phyloP scores from a whole-genome alignment of 92 coral and sea anemone species.

The Umimayanthus kanabou region DNA sequence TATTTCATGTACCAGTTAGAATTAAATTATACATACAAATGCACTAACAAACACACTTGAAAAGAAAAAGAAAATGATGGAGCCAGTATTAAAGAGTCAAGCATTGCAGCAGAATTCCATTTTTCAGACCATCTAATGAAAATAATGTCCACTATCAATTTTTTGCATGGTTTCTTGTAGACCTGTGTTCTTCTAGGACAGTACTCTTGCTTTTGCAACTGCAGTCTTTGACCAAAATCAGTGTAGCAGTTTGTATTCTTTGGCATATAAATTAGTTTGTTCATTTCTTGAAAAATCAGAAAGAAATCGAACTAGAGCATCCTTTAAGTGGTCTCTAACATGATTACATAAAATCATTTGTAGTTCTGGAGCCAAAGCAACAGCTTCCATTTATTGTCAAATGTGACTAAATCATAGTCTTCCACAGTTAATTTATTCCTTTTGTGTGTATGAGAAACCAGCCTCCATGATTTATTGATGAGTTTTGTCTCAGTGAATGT shows the following conservation, averaged over 20 bases:
- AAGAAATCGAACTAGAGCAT: background rate
- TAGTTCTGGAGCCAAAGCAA: conserved; percentile 1
- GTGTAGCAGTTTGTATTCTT: background rate
- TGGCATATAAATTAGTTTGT: background rate
- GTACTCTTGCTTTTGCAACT: too few species aligned
- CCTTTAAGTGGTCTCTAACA: background rate
- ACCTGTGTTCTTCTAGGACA: background rate
- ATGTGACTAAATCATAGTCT: background rate
- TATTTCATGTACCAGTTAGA: background rate
- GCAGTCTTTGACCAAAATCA: background rate
- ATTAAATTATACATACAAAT: too few species aligned
- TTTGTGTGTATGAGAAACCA: conserved; percentile 12
- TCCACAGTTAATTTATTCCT: conserved; percentile 31
- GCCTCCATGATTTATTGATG: conserved; percentile 65
- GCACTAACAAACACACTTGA: background rate
- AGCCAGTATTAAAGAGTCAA: background rate
- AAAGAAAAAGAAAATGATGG: background rate
- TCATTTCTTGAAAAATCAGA: background rate
- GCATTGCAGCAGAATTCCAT: background rate
- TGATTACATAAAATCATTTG: background rate
- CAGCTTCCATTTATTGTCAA: background rate
- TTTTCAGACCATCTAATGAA: background rate
- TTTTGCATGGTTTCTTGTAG: background rate
- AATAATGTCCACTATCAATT: background rate
- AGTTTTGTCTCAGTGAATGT: conserved; percentile 60